Base-by-base conservation (phyloP, 92 coral and sea anemone genomes). In the Nematostella vectensis region DNA sequence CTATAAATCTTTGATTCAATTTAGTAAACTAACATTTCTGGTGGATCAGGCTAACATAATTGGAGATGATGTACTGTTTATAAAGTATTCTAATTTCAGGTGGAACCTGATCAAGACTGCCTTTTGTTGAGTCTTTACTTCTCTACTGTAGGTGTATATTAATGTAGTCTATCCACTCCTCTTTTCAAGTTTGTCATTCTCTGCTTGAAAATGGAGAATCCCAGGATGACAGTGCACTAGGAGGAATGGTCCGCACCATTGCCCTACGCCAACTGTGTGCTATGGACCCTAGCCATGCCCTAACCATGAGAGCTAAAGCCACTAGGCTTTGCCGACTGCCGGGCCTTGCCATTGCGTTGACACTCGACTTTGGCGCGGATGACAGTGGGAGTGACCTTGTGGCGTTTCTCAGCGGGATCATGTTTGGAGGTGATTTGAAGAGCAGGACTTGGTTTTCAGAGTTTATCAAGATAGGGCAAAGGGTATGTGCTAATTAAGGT, bases 371-470 rank as follows among this genome's bases (percentile, higher is more conserved):
- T 65, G 87, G 88, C 19, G 54, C 64, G 2, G 94, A 79, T 16
- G 30, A 38, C 48, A 26, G 51, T 17, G 20, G 59, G 18, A 80
- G 79, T 57, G 94, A 85, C 33, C 58, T 89, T 36, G 88, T 86
- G 12, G 95, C 94, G 31, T 89, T 85, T 57, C 71, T 89, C 9
- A 85, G 95, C 68, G 97, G 95, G 0, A 67, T 89, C 48, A 59
- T 89, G 9, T 68, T 89, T 28, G 95, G 97, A 31, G 82, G 87
- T 40, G 81, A 89, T 54, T 48, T 79, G 24, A 82, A 80, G 44
- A 84, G 73, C 45, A 72, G 84, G 47, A 81, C 65, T 61, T 89
- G 97, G 97, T 89, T 89, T 77, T 83, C 97, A 2, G 88, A 88
- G 44, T 89, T 89, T 56, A 62, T 89, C 18, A 75, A 85, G 71